Base-by-base conservation (phyloP, 2,888 invertebrate genomes). In the Conistra vaccinii region DNA sequence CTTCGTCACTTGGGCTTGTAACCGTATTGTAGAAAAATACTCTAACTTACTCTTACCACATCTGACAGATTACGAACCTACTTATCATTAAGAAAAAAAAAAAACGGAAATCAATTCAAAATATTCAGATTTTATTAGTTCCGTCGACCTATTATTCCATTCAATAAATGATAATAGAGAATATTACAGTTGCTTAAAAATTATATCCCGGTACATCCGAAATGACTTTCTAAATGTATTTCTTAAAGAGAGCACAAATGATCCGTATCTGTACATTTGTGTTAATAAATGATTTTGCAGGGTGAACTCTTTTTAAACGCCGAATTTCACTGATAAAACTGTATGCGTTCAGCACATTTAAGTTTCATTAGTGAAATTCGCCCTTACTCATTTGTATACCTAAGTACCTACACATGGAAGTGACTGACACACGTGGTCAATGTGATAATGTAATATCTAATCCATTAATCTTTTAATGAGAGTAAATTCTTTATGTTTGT, bases 401-500 rank as follows among this genome's bases (percentile, higher is more conserved):
- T 45, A 45, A 3, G 35, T 72, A 72, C 29, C 42, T 20, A 20
- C 39, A 51, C 26, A 14, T 35, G 10, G 10, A 1, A 62, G 7
- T 23, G 5, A 39, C 23, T 26, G 9, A 29, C 29, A 20, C 32
- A 26, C 57, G 17, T n/a, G 5, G 14, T 29, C 35, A 74, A 75
- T 57, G 12, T 62, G 17, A 26, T 26, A 53, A 35, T 42, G 62
- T 55, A 23, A 32, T 23, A 5, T 23, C 32, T 26, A 61, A 73
- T 35, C 61, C 26, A 66, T 76, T 39, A 48, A n/a, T 66, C 0
- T 57, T n/a, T 32, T 66, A 74, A 65, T 57, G 48, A 57, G 12
- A 76, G 48, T 58, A 58, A 23, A 51, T 67, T 51, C 7, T 23
- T 57, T 29, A 57, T 67, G 29, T 23, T 29, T 57, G 48, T 39